phyloP scores from a whole-genome alignment of 2,888 invertebrate genomes.

The Pachycephus smyrnensis region DNA sequence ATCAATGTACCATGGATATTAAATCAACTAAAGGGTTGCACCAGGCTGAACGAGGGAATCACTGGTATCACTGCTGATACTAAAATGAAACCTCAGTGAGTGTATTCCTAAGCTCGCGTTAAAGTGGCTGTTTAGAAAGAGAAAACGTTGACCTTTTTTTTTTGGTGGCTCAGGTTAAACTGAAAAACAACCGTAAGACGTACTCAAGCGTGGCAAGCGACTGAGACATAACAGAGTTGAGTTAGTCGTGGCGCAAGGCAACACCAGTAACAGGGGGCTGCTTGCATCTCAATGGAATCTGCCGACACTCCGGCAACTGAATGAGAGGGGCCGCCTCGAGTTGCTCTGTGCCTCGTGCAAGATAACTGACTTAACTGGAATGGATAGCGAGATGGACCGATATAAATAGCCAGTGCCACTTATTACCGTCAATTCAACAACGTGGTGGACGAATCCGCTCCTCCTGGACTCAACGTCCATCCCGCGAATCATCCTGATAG shows the following conservation, averaged over 20 bases:
- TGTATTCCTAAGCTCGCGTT: neutral
- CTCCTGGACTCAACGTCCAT: neutral
- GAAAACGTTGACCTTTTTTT: neutral
- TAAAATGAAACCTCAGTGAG: neutral
- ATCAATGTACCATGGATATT: neutral
- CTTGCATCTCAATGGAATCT: conserved; percentile 5
- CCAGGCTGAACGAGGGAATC: neutral
- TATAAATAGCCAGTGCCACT: conserved; percentile 54
- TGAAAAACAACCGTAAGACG: neutral
- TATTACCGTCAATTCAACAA: conserved; percentile 44
- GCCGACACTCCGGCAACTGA: neutral
- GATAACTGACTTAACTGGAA: conserved; percentile 51
- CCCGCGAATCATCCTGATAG: neutral
- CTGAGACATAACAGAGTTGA: neutral
- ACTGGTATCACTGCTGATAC: neutral
- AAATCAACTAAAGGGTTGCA: neutral
- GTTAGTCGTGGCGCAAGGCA: neutral
- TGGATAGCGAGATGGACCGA: conserved; percentile 29
- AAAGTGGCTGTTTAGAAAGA: neutral
- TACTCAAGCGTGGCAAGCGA: neutral
- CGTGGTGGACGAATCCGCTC: conserved; percentile 8
- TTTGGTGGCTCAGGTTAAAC: neutral
- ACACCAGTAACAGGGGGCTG: neutral
- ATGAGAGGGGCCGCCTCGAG: neutral
- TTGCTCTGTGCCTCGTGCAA: neutral